These are phyloP conservation scores for Cotesia typhae DNA, from an alignment of 1,140 invertebrate genomes.

Conservation along the genomic window DNA sequence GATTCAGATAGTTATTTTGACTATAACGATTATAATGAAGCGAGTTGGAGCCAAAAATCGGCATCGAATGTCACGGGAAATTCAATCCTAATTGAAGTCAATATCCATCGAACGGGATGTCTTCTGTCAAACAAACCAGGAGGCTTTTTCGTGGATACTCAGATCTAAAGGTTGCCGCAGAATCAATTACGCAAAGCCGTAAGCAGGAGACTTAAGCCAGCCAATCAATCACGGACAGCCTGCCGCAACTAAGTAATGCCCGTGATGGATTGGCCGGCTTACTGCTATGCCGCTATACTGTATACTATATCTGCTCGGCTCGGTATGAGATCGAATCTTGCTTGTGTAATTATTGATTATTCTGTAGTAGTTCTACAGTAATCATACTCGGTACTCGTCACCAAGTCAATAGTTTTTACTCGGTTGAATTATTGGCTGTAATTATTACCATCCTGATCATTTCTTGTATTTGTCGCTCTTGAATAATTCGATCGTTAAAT, in stretches of 20 bases:
- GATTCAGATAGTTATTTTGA: too few species aligned
- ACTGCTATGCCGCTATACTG: conserved; percentile 23
- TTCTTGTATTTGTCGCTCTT: neutral
- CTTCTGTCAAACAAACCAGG: neutral
- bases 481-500: too few species aligned
- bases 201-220: conserved; percentile 40
- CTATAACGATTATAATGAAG: too few species aligned
- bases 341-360: conserved; percentile 41
- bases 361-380: conserved; percentile 21
- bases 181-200: conserved; percentile 42
- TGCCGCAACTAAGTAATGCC: conserved; percentile 40
- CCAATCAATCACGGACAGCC: conserved; percentile 41
- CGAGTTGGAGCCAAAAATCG: neutral
- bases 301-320: conserved; percentile 20
- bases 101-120: neutral
- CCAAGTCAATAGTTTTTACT: too few species aligned
- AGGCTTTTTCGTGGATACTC: conserved; percentile 8
- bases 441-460: neutral
- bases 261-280: conserved; percentile 42
- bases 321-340: conserved; percentile 12
- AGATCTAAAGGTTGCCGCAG: conserved; percentile 33
- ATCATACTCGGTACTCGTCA: too few species aligned
- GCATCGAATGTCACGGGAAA: conserved; percentile 29
- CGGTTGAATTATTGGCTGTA: too few species aligned
- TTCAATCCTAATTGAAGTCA: conserved; percentile 31